Evolutionary conservation across 1,140 invertebrate genomes (phyloP).

Genomic region (Drosophila busckii): DNA sequence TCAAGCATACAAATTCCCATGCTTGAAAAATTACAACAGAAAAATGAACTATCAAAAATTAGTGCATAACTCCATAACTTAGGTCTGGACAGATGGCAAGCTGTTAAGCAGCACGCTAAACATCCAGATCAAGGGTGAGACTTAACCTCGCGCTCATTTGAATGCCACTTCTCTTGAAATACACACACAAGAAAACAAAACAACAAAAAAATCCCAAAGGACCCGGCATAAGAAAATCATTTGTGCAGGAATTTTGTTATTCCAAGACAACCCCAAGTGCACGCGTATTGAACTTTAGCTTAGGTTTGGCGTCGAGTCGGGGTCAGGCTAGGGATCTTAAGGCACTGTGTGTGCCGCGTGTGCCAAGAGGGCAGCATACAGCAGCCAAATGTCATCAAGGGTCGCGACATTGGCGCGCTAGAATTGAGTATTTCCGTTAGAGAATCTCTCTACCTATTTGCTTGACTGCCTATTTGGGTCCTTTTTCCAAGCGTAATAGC

Average conservation of each 20-base stretch:
- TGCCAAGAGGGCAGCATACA: conserved; percentile 23
- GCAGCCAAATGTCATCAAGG: conserved; percentile 39
- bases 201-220: conserved; percentile 61
- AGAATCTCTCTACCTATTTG: conserved; percentile 24
- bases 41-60: conserved; percentile 61
- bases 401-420: conserved; percentile 54
- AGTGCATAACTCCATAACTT: conserved; percentile 52
- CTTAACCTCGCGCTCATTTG: conserved; percentile 55
- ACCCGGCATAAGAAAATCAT: conserved; percentile 62
- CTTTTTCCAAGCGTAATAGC: conserved; percentile 40
- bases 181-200: too few relatives aligned
- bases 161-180: conserved; percentile 57
- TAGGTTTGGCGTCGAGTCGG: conserved; percentile 8
- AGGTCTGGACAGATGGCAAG: conserved; percentile 49
- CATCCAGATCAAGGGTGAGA: conserved; percentile 23
- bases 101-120: conserved; percentile 50
- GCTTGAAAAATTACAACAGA: conserved; percentile 45
- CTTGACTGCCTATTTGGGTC: conserved; percentile 24
- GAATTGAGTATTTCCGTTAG: conserved; percentile 62
- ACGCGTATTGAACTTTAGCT: conserved; percentile 22
- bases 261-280: conserved; percentile 11
- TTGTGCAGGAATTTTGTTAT: conserved; percentile 30
- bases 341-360: conserved; percentile 44
- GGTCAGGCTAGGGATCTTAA: conserved; percentile 15
- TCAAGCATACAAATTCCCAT: conserved; percentile 35